phyloP scores from a whole-genome alignment of 2,888 invertebrate genomes.

The Harpalus rufipes region DNA sequence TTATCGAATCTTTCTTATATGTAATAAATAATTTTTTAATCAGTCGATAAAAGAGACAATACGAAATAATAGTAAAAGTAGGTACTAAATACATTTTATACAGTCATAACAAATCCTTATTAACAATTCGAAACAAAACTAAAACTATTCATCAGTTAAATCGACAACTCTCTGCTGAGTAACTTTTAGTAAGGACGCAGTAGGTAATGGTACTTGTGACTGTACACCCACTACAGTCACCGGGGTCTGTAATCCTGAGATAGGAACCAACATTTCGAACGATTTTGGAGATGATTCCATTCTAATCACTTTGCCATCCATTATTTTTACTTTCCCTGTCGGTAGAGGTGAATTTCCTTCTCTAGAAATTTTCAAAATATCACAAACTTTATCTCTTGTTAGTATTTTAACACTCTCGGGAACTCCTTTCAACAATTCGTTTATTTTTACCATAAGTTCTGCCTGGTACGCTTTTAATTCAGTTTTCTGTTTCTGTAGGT shows the following conservation, averaged over 20 bases:
- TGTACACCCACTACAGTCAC: conserved; percentile 50
- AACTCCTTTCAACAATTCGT: conserved; percentile 37
- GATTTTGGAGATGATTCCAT: conserved; percentile 13
- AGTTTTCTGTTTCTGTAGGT: conserved; percentile 30
- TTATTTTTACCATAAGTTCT: conserved; percentile 27
- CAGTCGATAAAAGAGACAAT: conserved; percentile 31
- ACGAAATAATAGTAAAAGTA: conserved; percentile 22
- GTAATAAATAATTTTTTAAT: conserved; percentile 51
- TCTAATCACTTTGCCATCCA: conserved; percentile 49
- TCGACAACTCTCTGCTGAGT: conserved; percentile 52
- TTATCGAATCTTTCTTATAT: conserved; percentile 11
- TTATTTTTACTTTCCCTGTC: conserved; percentile 50
- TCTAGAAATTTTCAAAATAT: neutral
- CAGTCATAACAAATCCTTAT: conserved; percentile 47
- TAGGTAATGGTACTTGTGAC: neutral
- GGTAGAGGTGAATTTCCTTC: conserved; percentile 28
- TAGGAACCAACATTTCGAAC: conserved; percentile 58
- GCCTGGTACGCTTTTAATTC: conserved; percentile 15
- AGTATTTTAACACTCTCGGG: conserved; percentile 15
- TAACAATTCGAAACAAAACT: conserved; percentile 9
- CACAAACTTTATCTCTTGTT: conserved; percentile 16
- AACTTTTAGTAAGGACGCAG: conserved; percentile 40
- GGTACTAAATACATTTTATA: conserved; percentile 36
- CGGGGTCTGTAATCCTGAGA: conserved; percentile 52
- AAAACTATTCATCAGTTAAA: conserved; percentile 56